Conservation (phyloP, 2,888 invertebrate genomes). For the Luperina nickerlii region DNA sequence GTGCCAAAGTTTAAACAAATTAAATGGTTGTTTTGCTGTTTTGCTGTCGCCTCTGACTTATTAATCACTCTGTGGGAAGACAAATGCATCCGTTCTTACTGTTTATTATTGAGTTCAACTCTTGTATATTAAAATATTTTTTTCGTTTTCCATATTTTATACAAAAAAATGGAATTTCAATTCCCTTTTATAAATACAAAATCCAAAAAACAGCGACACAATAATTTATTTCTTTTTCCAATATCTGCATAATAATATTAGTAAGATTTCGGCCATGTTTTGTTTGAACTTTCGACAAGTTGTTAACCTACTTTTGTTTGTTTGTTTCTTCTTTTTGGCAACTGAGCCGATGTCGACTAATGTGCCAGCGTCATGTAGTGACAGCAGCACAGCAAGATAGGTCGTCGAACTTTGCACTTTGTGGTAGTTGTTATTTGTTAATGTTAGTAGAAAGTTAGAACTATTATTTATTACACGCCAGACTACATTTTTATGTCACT, state of each 20-base stretch:
- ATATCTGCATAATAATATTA: background rate
- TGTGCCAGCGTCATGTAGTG: background rate
- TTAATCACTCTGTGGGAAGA: constrained; percentile 59
- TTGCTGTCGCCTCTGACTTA: constrained; percentile 43
- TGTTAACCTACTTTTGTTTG: constrained; percentile 35
- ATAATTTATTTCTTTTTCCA: background rate
- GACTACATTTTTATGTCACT: background rate
- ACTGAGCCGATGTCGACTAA: background rate
- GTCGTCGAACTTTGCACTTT: background rate
- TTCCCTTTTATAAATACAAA: background rate
- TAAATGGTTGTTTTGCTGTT: constrained; percentile 60
- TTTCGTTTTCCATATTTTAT: background rate
- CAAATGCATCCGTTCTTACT: constrained; percentile 53
- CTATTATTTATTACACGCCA: background rate
- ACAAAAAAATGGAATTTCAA: background rate
- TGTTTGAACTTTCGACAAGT: background rate
- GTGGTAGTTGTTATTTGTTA: background rate
- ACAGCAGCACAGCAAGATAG: background rate
- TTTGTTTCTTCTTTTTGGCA: background rate
- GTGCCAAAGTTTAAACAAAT: constrained; percentile 65
- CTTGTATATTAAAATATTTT: background rate
- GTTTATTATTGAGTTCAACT: constrained; percentile 17
- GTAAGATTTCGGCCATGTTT: constrained; percentile 8
- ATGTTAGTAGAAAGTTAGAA: background rate
- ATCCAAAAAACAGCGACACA: no score